phyloP scores from a whole-genome alignment of 2,888 invertebrate species.

The Mechanitis mazaeus region DNA sequence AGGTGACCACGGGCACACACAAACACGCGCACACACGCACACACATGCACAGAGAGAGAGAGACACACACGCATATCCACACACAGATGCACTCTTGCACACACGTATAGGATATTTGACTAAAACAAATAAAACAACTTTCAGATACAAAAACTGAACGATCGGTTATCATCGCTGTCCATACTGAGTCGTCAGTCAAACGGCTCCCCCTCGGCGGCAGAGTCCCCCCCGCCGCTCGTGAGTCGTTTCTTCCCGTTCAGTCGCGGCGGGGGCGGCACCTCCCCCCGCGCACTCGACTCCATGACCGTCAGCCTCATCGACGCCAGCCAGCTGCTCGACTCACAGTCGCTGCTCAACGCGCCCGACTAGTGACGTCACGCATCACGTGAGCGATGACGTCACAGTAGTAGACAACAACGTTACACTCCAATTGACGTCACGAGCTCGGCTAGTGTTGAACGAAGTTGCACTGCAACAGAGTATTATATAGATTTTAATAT shows the following conservation, averaged over 20 bases:
- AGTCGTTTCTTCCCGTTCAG: slow-evolving; percentile 68
- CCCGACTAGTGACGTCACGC: slow-evolving; percentile 71
- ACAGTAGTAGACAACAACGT: no score
- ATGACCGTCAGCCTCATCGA: slow-evolving; percentile 79
- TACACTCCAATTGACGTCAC: not conserved
- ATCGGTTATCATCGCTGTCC: slow-evolving; percentile 54
- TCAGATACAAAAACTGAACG: slow-evolving; percentile 61
- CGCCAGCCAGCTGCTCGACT: slow-evolving; percentile 79
- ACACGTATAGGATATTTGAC: not conserved
- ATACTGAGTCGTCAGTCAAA: slow-evolving; percentile 50
- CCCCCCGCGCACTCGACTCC: slow-evolving; percentile 42
- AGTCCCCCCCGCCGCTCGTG: slow-evolving; percentile 30
- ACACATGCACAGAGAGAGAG: slow-evolving; percentile 35
- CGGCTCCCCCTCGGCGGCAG: slow-evolving; percentile 31
- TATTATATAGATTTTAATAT: slow-evolving; percentile 30
- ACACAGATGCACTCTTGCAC: slow-evolving; percentile 24
- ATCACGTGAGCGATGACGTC: not conserved
- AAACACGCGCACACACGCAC: not conserved
- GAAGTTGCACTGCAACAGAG: slow-evolving; percentile 8
- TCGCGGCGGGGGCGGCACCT: slow-evolving; percentile 37
- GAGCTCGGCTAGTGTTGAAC: no score
- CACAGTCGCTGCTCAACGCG: slow-evolving; percentile 82
- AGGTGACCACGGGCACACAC: slow-evolving; percentile 45
- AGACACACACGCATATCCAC: slow-evolving; percentile 18
- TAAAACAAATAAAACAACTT: slow-evolving; percentile 9